A percentile compares a stretch with the other conserved stretches of the same genome.
phyloP scores from a whole-genome alignment of 2,113 vertebrate genomes.

The Megaceryle maxima region DNA sequence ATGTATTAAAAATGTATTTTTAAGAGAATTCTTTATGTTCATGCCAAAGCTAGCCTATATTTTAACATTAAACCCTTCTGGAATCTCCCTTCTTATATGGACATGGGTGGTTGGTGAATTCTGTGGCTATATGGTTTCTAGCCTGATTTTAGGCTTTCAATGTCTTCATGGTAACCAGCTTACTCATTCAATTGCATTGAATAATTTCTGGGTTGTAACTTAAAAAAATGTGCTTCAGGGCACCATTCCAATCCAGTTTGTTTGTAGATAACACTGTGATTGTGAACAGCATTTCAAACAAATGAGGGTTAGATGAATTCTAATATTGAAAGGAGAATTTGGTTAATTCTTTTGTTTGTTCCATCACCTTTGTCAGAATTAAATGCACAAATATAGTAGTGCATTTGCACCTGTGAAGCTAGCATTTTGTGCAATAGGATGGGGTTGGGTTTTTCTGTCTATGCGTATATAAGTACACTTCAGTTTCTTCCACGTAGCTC shows the following conservation, averaged over 20 bases:
- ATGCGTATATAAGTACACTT: neutral
- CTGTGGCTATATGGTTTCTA: neutral
- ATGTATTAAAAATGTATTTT: neutral
- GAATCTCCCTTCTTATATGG: neutral
- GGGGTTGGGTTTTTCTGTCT: fast-evolving
- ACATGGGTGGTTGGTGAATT: neutral
- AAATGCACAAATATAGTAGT: neutral
- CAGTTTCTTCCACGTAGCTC: neutral
- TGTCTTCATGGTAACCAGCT: neutral
- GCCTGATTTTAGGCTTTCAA: neutral
- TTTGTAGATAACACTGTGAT: neutral
- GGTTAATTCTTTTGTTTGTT: neutral
- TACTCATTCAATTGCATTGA: neutral
- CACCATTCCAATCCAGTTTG: neutral
- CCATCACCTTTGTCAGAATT: neutral
- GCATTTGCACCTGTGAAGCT: neutral
- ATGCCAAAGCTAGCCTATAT: neutral
- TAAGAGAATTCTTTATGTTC: neutral
- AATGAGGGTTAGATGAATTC: neutral
- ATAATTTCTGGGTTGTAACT: neutral
- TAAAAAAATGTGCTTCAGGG: neutral
- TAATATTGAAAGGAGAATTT: neutral
- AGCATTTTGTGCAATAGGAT: neutral
- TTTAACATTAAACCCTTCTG: neutral
- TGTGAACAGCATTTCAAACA: neutral